Percentiles rank a stretch among this genome's conserved stretches.
Evolutionary conservation across 2,797 vertebrate genomes (phyloP).

Genomic region (Apodemus agrarius): DNA sequence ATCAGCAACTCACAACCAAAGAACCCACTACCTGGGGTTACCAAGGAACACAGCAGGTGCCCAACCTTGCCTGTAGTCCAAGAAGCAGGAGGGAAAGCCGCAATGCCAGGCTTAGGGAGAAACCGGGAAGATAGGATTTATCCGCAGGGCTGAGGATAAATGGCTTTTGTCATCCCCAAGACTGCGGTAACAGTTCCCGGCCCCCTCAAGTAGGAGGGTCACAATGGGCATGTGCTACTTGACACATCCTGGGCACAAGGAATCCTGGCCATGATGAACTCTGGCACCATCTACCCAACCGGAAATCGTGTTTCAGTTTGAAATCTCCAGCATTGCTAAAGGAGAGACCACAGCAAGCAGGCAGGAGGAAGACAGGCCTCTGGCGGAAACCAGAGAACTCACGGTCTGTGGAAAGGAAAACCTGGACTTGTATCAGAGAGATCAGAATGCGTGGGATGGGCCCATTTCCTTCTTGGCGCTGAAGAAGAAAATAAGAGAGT

Average conservation of each 20-base stretch:
- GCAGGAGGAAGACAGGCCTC: neutral
- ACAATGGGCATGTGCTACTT: neutral
- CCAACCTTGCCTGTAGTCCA: neutral
- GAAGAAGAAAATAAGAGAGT: neutral
- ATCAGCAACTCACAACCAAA: neutral
- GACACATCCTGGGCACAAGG: neutral
- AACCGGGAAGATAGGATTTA: neutral
- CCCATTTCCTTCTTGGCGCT: neutral
- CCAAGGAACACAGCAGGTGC: neutral
- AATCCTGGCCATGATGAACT: neutral
- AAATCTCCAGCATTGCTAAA: neutral
- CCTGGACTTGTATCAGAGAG: neutral
- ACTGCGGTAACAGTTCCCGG: neutral
- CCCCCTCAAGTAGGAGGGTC: neutral
- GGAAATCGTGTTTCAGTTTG: neutral
- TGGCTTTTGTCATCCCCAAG: neutral
- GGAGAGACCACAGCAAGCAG: neutral
- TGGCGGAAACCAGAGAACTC: neutral
- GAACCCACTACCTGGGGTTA: neutral
- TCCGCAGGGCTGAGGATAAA: neutral
- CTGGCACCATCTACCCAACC: neutral
- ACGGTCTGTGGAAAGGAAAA: neutral
- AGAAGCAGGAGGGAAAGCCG: neutral
- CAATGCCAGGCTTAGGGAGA: neutral
- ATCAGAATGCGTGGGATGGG: fast-evolving